Percentiles rank a stretch among this genome's conserved stretches.
Evolutionary conservation across 2,113 vertebrate species (phyloP).

Genomic region (Uria aalge): DNA sequence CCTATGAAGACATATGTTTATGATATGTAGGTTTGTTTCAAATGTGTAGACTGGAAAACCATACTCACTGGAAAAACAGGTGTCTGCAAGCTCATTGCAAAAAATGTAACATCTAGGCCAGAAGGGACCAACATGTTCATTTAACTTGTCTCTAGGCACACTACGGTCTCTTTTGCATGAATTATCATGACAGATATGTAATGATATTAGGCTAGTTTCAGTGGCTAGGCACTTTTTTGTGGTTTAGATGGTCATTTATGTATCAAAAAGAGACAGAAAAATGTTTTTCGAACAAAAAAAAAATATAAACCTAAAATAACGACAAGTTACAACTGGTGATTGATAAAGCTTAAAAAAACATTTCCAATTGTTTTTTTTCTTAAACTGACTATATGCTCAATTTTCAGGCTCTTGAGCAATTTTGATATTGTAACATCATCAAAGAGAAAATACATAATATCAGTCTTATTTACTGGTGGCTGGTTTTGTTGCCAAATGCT

Average conservation of each 20-base stretch:
- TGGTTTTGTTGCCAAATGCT: background rate
- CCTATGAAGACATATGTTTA: background rate
- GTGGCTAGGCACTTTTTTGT: background rate
- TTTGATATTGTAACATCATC: background rate
- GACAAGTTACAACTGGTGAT: background rate
- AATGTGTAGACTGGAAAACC: background rate
- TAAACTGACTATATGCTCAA: background rate
- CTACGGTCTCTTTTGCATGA: background rate
- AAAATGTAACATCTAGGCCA: background rate
- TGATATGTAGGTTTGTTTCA: background rate
- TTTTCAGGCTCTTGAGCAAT: background rate
- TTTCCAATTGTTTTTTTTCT: background rate
- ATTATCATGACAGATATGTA: background rate
- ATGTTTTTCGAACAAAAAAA: background rate
- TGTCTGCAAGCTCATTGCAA: background rate
- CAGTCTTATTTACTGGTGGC: background rate
- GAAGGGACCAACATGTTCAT: background rate
- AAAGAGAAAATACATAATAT: background rate
- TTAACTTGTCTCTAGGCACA: background rate
- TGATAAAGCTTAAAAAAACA: background rate
- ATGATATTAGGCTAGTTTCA: background rate
- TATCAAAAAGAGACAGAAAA: background rate
- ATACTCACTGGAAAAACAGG: background rate
- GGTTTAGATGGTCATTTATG: background rate
- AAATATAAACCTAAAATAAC: background rate